These are phyloP conservation scores for Pristionchus japonicus DNA, from an alignment of 2,888 invertebrate species.

Conservation along the genomic window DNA sequence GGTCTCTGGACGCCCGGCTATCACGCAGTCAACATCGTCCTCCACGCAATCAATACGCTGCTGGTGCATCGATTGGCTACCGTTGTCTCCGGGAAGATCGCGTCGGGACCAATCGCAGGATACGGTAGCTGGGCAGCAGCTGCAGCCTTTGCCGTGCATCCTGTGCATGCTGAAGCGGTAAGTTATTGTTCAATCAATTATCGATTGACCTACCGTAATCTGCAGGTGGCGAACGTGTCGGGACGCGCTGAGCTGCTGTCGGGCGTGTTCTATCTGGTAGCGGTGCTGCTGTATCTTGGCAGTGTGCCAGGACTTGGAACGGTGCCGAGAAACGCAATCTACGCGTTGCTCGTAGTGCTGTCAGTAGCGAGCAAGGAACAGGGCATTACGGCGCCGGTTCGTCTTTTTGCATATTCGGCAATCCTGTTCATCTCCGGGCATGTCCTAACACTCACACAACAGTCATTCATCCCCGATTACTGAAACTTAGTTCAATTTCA, in stretches of 20 bases:
- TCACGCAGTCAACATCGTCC: conserved; percentile 84
- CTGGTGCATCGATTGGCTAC: conserved; percentile 54
- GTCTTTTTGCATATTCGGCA: too few relatives aligned
- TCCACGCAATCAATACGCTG: conserved; percentile 82
- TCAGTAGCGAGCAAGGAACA: conserved; percentile 90
- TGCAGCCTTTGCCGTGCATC: conserved; percentile 89
- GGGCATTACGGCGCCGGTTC: conserved; percentile 90
- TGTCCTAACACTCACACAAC: too few relatives aligned
- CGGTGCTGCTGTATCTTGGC: conserved; percentile 77
- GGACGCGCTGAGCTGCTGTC: conserved; percentile 92
- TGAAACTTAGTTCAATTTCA: too few relatives aligned
- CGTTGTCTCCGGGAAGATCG: neutral
- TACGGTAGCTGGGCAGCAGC: conserved; percentile 75
- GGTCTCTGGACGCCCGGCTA: conserved; percentile 78
- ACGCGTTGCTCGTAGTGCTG: neutral
- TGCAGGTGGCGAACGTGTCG: conserved; percentile 87
- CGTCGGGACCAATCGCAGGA: neutral
- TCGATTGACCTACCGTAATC: neutral
- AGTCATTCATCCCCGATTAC: too few relatives aligned
- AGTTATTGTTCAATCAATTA: conserved; percentile 62
- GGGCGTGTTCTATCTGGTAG: conserved; percentile 84
- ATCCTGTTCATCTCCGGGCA: too few relatives aligned
- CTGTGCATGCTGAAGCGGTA: conserved; percentile 91
- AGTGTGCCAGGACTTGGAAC: neutral
- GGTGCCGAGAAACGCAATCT: neutral